phyloP scores from a whole-genome alignment of 2,888 invertebrate species.

The Capitulum mitella region DNA sequence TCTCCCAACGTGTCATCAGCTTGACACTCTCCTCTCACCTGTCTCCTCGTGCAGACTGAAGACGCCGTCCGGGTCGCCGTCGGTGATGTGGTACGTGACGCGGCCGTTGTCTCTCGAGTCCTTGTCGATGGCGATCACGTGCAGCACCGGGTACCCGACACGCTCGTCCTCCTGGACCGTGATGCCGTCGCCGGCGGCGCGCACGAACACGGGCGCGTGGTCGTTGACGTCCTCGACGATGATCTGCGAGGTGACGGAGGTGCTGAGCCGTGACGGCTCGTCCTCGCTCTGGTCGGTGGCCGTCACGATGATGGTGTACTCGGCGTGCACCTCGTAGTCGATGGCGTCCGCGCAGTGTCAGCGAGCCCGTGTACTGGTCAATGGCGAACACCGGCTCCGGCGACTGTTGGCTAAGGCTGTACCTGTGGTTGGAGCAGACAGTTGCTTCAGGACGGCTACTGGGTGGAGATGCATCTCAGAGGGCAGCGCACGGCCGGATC shows the following conservation, averaged over 20 bases:
- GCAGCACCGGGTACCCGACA: constrained; percentile 55
- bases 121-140: constrained; percentile 71
- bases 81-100: constrained; percentile 58
- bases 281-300: constrained; percentile 46
- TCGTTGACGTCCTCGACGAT: constrained; percentile 64
- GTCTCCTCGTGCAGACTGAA: not conserved
- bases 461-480: no score
- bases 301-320: constrained; percentile 71
- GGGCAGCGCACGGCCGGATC: no score
- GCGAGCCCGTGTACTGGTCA: constrained; percentile 73
- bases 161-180: constrained; percentile 57
- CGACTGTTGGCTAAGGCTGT: constrained; percentile 37
- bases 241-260: constrained; percentile 59
- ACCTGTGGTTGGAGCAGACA: not conserved
- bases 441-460: no score
- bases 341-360: constrained; percentile 63
- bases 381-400: constrained; percentile 61
- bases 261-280: constrained; percentile 51
- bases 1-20: no score
- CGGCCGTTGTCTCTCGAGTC: constrained; percentile 81
- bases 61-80: constrained; percentile 42
- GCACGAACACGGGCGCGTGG: constrained; percentile 72
- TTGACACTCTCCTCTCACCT: not conserved
- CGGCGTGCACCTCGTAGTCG: constrained; percentile 61
- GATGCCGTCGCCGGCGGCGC: constrained; percentile 49